Conservation (phyloP, 2,888 invertebrate species). For the Papilio demoleus region DNA sequence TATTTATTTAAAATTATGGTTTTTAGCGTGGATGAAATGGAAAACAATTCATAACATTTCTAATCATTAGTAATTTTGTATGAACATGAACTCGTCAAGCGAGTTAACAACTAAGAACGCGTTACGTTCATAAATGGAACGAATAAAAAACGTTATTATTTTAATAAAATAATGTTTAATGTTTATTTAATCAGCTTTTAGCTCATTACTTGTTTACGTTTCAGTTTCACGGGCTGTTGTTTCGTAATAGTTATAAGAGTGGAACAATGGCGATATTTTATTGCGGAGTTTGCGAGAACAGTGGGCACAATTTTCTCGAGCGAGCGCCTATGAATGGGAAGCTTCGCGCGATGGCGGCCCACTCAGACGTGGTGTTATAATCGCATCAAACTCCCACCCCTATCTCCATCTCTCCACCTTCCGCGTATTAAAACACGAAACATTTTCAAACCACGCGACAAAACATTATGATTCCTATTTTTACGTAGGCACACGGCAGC, state of each 20-base stretch:
- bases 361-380: conserved; percentile 87
- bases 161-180: neutral
- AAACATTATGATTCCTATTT: conserved; percentile 80
- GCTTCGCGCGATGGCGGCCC: conserved; percentile 81
- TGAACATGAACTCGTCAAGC: too few species aligned
- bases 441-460: conserved; percentile 77
- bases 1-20: neutral
- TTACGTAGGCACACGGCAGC: conserved; percentile 67
- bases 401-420: conserved; percentile 51
- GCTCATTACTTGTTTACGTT: conserved; percentile 51
- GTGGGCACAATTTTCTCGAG: conserved; percentile 79
- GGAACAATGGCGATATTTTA: conserved; percentile 76
- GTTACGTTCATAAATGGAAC: too few species aligned
- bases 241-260: conserved; percentile 80
- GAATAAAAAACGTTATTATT: too few species aligned
- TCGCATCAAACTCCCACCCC: conserved; percentile 82
- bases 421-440: conserved; percentile 54
- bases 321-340: conserved; percentile 72
- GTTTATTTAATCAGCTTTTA: conserved; percentile 17
- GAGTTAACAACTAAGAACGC: too few species aligned
- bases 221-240: conserved; percentile 76
- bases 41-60: too few species aligned
- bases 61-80: too few species aligned
- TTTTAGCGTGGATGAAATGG: too few species aligned
- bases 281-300: conserved; percentile 71